These are phyloP conservation scores for Sphaerophoria rueppellii DNA, from an alignment of 2,888 invertebrate genomes.

Conservation along the genomic window DNA sequence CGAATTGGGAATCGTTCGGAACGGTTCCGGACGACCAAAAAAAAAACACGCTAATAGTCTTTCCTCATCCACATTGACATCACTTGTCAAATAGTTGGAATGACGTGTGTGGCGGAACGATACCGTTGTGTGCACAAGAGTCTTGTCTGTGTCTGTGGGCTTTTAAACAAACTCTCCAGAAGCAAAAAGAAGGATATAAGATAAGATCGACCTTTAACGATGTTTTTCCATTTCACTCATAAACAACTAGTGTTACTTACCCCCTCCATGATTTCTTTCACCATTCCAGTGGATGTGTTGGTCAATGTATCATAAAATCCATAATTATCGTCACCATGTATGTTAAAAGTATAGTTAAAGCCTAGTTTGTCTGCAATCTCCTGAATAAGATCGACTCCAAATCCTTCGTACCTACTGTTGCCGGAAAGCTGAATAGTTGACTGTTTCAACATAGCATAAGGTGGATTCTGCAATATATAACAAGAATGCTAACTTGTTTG, in stretches of 20 bases:
- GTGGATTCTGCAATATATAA: constrained; percentile 86
- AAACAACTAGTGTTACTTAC: constrained; percentile 74
- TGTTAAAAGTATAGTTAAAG: constrained; percentile 91
- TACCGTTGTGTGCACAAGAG: too few relatives aligned
- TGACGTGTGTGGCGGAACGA: too few relatives aligned
- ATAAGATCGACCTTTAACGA: too few relatives aligned
- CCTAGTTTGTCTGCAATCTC: constrained; percentile 89
- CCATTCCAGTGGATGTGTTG: constrained; percentile 92
- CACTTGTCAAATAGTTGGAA: too few relatives aligned
- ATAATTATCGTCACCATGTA: constrained; percentile 89
- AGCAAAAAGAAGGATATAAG: too few relatives aligned
- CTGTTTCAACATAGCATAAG: constrained; percentile 93
- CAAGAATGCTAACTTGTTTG: background rate
- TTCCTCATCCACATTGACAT: too few relatives aligned
- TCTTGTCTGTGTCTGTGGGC: too few relatives aligned
- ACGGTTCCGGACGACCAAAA: too few relatives aligned
- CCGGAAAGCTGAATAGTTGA: constrained; percentile 86
- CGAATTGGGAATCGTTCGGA: too few relatives aligned
- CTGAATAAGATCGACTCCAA: constrained; percentile 92
- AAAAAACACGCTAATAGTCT: too few relatives aligned
- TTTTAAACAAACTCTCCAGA: too few relatives aligned
- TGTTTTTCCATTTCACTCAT: too few relatives aligned
- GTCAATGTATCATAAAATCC: constrained; percentile 86
- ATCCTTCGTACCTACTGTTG: constrained; percentile 93
- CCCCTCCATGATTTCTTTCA: constrained; percentile 90